Evolutionary conservation across 2,113 vertebrate species (phyloP).

Genomic region (Thalassarche chlororhynchos): DNA sequence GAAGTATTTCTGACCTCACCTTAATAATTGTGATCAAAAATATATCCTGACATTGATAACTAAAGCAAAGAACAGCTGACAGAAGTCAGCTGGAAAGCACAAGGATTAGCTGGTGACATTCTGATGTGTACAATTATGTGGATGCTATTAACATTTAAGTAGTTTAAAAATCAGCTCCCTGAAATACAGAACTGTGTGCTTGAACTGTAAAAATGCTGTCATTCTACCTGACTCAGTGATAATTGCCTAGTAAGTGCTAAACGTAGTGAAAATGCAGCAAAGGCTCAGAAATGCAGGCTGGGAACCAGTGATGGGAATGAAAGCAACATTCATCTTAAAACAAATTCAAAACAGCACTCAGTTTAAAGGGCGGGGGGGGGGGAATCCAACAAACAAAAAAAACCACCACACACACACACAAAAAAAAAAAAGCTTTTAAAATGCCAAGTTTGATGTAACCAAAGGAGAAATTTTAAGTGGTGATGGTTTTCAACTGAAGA

Average conservation of each 20-base stretch:
- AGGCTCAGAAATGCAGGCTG: conserved; percentile 7
- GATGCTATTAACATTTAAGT: conserved; percentile 64
- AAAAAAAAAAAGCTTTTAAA: conserved; percentile 73
- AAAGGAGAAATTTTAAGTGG: conserved; percentile 66
- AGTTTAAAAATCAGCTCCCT: conserved; percentile 59
- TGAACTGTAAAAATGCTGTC: conserved; percentile 57
- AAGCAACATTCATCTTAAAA: conserved; percentile 61
- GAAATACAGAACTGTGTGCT: conserved; percentile 46
- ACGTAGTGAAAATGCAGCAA: conserved; percentile 48
- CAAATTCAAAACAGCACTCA: conserved; percentile 74
- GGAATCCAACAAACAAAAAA: too few species aligned
- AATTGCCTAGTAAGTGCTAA: conserved; percentile 65
- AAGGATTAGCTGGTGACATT: conserved; percentile 45
- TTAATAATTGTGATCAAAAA: conserved; percentile 49
- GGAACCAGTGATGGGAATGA: conserved; percentile 31
- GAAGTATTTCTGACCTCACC: conserved; percentile 29
- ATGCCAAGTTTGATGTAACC: conserved; percentile 79
- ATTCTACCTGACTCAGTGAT: conserved; percentile 69
- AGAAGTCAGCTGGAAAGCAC: conserved; percentile 47
- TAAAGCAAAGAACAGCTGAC: conserved; percentile 16
- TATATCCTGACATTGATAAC: conserved; percentile 24
- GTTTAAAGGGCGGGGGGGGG: conserved; percentile 52
- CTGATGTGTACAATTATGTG: conserved; percentile 61
- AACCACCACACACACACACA: not conserved
- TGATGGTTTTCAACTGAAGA: conserved; percentile 69